These are phyloP conservation scores for Potamarius usumacintae DNA, from an alignment of 2,113 vertebrate species.

Conservation along the genomic window DNA sequence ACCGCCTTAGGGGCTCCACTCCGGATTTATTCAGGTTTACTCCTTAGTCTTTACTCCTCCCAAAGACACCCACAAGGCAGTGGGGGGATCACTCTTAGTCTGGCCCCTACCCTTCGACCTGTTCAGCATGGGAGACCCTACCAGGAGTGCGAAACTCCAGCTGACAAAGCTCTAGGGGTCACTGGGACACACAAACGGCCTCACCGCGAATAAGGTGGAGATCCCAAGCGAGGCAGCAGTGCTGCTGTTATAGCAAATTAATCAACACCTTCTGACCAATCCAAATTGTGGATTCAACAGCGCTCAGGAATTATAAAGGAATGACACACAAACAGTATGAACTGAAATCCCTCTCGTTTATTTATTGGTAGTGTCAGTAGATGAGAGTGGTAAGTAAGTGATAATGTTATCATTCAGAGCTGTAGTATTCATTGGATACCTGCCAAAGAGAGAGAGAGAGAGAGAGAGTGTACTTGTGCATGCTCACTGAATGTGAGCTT, in stretches of 20 bases:
- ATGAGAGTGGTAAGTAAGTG: constrained; percentile 33
- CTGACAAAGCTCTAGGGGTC: no score
- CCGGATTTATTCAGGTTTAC: no score
- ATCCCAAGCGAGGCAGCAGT: not conserved
- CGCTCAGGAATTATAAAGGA: not conserved
- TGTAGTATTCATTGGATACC: constrained; percentile 68
- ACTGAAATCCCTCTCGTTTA: constrained; percentile 19
- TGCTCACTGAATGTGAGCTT: constrained; percentile 8
- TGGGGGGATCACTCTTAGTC: no score
- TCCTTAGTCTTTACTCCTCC: no score
- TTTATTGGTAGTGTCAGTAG: constrained; percentile 26
- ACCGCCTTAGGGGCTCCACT: no score
- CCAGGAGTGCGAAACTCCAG: no score
- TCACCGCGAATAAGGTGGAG: no score
- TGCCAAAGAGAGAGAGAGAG: constrained; percentile 59
- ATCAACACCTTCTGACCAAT: not conserved
- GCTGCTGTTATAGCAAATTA: not conserved
- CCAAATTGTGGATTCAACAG: not conserved
- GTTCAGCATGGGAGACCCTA: no score
- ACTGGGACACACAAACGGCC: no score
- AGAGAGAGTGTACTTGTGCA: constrained; percentile 2
- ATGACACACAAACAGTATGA: not conserved
- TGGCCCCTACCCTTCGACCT: no score
- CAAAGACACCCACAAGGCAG: no score
- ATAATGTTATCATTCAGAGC: constrained; percentile 64